phyloP scores from a whole-genome alignment of 2,888 invertebrate genomes.

The Agriopis marginaria region DNA sequence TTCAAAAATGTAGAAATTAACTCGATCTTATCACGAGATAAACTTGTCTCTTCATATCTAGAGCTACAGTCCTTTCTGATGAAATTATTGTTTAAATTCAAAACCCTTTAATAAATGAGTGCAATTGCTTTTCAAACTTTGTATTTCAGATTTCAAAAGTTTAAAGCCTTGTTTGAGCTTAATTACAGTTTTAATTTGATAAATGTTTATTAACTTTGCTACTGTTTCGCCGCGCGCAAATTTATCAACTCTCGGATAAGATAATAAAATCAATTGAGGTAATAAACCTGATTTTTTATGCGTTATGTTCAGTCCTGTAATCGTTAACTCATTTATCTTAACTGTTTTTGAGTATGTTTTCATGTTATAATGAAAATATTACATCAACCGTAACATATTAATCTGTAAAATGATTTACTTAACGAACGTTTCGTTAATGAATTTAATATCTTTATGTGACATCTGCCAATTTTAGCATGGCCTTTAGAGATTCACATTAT shows the following conservation, averaged over 20 bases:
- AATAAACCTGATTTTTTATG: slow-evolving; percentile 53
- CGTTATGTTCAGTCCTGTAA: slow-evolving; percentile 48
- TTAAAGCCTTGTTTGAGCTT: slow-evolving; percentile 18
- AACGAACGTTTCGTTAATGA: slow-evolving; percentile 25
- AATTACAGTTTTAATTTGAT: slow-evolving; percentile 38
- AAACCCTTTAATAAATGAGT: not conserved
- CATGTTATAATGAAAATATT: slow-evolving; percentile 23
- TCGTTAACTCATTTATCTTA: slow-evolving; percentile 48
- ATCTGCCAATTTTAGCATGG: slow-evolving; percentile 43
- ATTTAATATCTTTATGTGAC: slow-evolving; percentile 38
- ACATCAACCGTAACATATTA: slow-evolving; percentile 11
- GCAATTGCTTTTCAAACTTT: slow-evolving; percentile 27
- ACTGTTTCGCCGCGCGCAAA: slow-evolving; percentile 49
- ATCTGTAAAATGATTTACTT: slow-evolving; percentile 11
- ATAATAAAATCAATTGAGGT: slow-evolving; percentile 54
- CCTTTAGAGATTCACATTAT: slow-evolving; percentile 36
- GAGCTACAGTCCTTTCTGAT: not conserved
- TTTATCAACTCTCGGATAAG: slow-evolving; percentile 53
- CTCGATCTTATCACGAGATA: slow-evolving; percentile 4
- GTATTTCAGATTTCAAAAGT: slow-evolving; percentile 35
- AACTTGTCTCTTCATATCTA: slow-evolving; percentile 2
- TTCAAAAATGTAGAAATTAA: slow-evolving; percentile 4
- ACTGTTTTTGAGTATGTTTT: slow-evolving; percentile 42
- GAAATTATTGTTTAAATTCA: slow-evolving; percentile 6
- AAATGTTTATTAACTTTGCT: slow-evolving; percentile 45